phyloP scores from a whole-genome alignment of 1,140 invertebrate genomes.

The Lethrus apterus region DNA sequence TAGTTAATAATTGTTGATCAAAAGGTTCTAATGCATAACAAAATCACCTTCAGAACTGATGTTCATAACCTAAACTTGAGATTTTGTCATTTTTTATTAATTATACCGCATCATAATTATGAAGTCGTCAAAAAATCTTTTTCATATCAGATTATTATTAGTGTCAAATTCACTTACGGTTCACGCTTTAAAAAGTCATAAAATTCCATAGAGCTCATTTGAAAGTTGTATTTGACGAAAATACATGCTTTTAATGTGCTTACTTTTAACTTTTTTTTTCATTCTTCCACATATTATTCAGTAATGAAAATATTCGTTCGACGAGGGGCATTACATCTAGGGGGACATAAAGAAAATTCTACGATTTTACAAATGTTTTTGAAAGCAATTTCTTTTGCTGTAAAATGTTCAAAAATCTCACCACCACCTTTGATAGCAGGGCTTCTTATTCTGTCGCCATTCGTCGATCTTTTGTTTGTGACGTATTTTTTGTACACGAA shows the following conservation, averaged over 20 bases:
- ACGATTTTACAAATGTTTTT: conserved; percentile 5
- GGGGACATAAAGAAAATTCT: conserved; percentile 5
- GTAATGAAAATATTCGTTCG: conserved; percentile 5
- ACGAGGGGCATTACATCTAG: conserved; percentile 1
- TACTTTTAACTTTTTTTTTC: conserved; percentile 5
- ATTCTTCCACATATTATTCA: conserved; percentile 5
- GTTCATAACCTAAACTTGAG: too few relatives aligned
- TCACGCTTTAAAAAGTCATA: conserved; percentile 1
- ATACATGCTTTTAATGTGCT: conserved; percentile 1
- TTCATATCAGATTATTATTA: too few relatives aligned
- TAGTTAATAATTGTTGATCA: too few relatives aligned
- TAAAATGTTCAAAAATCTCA: conserved; percentile 9
- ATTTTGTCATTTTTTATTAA: too few relatives aligned
- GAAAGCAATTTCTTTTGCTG: not conserved
- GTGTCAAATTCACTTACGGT: too few relatives aligned
- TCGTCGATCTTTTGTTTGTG: not conserved
- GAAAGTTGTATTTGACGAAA: conserved; percentile 1
- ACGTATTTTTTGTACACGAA: conserved; percentile 3
- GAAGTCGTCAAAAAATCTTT: too few relatives aligned
- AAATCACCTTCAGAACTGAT: too few relatives aligned
- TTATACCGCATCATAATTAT: too few relatives aligned
- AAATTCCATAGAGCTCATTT: conserved; percentile 1
- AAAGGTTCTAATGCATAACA: too few relatives aligned
- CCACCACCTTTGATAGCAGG: conserved; percentile 1
- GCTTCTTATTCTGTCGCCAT: not conserved